Evolutionary conservation across 2,797 vertebrate genomes (phyloP), one percentile per base, ranked within the genome.

Genomic region (Darevskia nairensis): DNA sequence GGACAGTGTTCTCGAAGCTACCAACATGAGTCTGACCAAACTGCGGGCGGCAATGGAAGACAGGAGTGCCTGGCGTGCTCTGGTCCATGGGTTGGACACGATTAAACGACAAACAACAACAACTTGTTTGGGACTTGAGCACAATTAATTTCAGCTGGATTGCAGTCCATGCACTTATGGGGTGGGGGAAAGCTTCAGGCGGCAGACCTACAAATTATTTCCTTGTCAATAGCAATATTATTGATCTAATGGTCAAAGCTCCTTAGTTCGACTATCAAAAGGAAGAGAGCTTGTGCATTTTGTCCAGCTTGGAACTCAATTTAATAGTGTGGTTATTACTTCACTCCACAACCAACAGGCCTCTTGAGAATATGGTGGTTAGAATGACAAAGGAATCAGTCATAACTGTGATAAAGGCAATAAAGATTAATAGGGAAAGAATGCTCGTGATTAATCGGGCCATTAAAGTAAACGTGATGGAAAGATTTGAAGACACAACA

Each of bases 361-460:
- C 76, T 64, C 81, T 74, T 55, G 71, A 68, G 85, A 68, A 61
- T 69, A 74, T 44, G 41, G 9, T 80, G 81, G 55, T 80, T 87
- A 75, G 23, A 44, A 79, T 86, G 80, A 74, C 85, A 86, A 86
- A 89, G 10, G 69, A 80, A 78, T 39, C 11, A 79, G 81, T 84
- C 81, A 39, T 79, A 74, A 68, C 23, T 66, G 10, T 64, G 61
- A 82, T 59, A 86, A 86, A 68, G 25, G 21, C 41, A 55, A 80
- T 41, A 68, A 90, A 72, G 55, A 74, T 59, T 68, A 87, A 84
- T 74, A 75, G 82, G 32, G 77, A 87, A 68, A 80, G 39, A 87
- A 80, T 75, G 69, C n/a, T 80, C 21, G 9, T 84, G 27, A 29
- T 76, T 87, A 66, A 84, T 79, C 11, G 11, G 68, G 6, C 10